These are phyloP conservation scores for Anas platyrhynchos DNA, from an alignment of 2,113 vertebrate species.

Conservation along the genomic window DNA sequence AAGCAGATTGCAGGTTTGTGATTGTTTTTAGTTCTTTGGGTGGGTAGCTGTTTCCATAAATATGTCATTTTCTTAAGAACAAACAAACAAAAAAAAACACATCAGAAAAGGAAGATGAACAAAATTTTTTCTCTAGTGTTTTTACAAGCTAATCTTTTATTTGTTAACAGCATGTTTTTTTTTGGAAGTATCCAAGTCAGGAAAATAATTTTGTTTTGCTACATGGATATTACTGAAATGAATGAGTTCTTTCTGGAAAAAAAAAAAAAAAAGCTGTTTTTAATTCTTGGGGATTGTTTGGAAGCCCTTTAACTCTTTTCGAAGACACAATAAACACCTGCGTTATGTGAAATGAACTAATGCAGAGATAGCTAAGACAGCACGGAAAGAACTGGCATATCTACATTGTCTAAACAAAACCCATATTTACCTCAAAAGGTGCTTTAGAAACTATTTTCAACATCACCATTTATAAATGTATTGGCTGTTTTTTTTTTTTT, in stretches of 20 bases:
- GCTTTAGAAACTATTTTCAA: not conserved
- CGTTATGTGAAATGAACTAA: not conserved
- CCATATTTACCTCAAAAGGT: not conserved
- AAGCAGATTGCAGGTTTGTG: constrained; percentile 24
- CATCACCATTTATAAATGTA: not conserved
- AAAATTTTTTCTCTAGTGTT: not conserved
- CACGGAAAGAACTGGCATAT: not conserved
- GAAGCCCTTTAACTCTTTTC: not conserved
- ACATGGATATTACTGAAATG: not conserved
- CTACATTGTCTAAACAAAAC: not conserved
- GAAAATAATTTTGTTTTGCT: not conserved
- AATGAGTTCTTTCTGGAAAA: not conserved
- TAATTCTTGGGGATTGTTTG: not conserved
- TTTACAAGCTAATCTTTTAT: not conserved
- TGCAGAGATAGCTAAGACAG: not conserved
- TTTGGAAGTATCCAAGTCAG: not conserved
- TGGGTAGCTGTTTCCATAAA: not conserved
- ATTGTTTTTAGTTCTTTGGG: not conserved
- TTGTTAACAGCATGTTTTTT: not conserved
- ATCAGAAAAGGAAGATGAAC: not conserved
- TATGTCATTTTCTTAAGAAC: not conserved
- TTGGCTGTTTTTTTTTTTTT: not conserved
- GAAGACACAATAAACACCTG: not conserved
- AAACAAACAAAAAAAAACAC: not conserved
- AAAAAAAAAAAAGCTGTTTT: rapidly evolving